These are phyloP conservation scores for Conus betulinus DNA, from an alignment of 1,140 invertebrate species.

Conservation along the genomic window DNA sequence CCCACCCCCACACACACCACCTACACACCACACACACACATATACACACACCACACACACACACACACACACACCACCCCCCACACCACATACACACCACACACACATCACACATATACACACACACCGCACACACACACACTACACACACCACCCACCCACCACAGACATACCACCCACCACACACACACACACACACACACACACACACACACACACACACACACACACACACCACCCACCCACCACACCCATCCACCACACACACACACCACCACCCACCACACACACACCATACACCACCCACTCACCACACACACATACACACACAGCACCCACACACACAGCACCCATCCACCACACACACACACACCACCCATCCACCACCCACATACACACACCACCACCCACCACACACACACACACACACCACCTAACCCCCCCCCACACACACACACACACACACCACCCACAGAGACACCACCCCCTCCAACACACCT, in stretches of 20 bases:
- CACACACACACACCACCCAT: slow-evolving; percentile 10
- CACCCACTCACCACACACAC: neutral
- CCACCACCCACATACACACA: neutral
- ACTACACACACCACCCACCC: too few species aligned
- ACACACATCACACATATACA: neutral
- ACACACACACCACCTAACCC: neutral
- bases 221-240: neutral
- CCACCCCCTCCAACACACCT: too few species aligned
- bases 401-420: neutral
- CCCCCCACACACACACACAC: neutral
- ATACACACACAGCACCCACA: neutral
- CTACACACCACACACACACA: too few species aligned
- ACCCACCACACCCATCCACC: neutral
- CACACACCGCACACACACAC: too few species aligned
- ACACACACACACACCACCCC: too few species aligned
- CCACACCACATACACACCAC: neutral
- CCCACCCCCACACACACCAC: too few species aligned
- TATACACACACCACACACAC: too few species aligned
- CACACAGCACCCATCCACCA: neutral
- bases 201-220: neutral
- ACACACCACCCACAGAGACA: slow-evolving; percentile 60
- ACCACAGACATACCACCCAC: too few species aligned
- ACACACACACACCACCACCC: neutral
- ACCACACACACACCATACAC: neutral
- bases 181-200: neutral